phyloP scores from a whole-genome alignment of 2,888 invertebrate species.

The Eristalinus aeneus region DNA sequence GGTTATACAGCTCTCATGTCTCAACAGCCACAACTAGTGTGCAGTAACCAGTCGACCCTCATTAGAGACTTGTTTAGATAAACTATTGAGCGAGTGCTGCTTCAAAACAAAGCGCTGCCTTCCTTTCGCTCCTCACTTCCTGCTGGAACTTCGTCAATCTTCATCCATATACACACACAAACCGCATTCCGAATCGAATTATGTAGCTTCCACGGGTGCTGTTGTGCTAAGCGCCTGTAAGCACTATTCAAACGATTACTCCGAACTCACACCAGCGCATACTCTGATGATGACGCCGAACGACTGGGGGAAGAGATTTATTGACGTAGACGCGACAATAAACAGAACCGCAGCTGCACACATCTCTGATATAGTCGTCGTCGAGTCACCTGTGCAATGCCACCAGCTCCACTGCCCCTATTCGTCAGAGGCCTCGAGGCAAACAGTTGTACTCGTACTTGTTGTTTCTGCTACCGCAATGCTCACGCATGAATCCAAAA shows the following conservation, averaged over 20 bases:
- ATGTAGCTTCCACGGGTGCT: background rate
- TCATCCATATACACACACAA: background rate
- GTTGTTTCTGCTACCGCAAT: background rate
- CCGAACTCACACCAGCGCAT: background rate
- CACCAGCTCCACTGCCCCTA: background rate
- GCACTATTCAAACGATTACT: background rate
- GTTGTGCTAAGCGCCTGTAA: background rate
- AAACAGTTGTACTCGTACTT: background rate
- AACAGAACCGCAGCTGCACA: background rate
- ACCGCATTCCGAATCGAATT: background rate
- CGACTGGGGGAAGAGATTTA: background rate
- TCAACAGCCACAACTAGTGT: background rate
- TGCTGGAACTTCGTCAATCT: slow-evolving; percentile 3
- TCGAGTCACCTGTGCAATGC: background rate
- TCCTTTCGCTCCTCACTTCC: background rate
- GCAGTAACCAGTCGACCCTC: slow-evolving; percentile 53
- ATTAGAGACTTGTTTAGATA: slow-evolving; percentile 34
- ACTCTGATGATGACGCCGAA: background rate
- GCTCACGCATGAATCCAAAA: background rate
- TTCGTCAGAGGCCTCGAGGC: background rate
- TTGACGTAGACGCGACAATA: background rate
- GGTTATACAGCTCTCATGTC: background rate
- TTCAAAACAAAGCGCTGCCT: slow-evolving; percentile 22
- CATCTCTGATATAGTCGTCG: background rate
- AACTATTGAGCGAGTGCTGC: slow-evolving; percentile 18